A percentile compares a stretch with the other conserved stretches of the same genome.
phyloP scores from a whole-genome alignment of 53 echinoderm and acorn worm genomes.

The Hippasteria phrygiana region DNA sequence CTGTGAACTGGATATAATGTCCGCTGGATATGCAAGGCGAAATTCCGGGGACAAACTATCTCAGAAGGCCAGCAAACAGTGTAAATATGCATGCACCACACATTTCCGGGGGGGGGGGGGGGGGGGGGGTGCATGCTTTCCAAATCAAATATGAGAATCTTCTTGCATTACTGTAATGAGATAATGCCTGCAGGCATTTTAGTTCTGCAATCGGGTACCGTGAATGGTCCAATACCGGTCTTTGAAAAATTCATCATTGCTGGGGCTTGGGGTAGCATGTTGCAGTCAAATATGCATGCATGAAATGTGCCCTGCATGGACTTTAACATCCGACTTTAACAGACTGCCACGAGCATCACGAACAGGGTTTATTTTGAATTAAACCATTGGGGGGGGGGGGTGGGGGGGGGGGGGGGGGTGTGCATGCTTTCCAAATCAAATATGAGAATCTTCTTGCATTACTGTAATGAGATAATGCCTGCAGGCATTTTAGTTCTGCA shows the following conservation, averaged over 20 bases:
- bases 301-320: too few species aligned
- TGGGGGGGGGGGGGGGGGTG: too few species aligned
- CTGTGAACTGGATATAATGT: neutral
- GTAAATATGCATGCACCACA: neutral
- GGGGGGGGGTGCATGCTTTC: too few species aligned
- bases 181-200: neutral
- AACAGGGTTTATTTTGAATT: too few species aligned
- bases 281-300: neutral
- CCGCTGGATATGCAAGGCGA: neutral
- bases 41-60: neutral
- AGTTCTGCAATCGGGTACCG: neutral
- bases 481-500: neutral
- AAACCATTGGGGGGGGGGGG: too few species aligned
- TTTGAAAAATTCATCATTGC: neutral
- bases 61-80: neutral
- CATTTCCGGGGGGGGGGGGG: neutral
- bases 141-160: neutral
- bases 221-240: neutral
- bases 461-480: neutral
- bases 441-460: neutral
- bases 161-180: slow-evolving; percentile 1
- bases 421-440: slow-evolving; percentile 3
- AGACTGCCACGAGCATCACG: too few species aligned
- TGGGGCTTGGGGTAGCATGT: neutral
- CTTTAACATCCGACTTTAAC: too few species aligned